phyloP scores from a whole-genome alignment of 2,888 invertebrate genomes.

The Caradrina kadenii region DNA sequence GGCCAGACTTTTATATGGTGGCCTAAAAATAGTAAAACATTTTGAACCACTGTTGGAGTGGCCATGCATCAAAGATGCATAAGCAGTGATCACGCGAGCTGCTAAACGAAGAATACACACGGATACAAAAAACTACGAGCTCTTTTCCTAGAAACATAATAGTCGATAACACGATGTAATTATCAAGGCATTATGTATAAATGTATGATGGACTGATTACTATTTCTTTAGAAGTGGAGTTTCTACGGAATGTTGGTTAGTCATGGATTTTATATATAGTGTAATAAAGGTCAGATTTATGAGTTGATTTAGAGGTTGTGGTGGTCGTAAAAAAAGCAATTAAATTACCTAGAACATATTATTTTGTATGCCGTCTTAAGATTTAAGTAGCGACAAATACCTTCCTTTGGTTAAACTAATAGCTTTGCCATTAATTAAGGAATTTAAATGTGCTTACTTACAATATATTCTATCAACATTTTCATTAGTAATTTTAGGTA shows the following conservation, averaged over 20 bases:
- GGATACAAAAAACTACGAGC: constrained; percentile 39
- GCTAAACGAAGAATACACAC: constrained; percentile 55
- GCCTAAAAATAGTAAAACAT: constrained; percentile 87
- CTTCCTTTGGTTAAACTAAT: constrained; percentile 1
- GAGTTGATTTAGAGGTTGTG: constrained; percentile 21
- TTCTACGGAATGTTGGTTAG: constrained; percentile 43
- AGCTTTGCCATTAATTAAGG: not conserved
- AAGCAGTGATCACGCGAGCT: constrained; percentile 75
- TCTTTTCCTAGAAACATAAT: constrained; percentile 55
- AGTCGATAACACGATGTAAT: constrained; percentile 59
- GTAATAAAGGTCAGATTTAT: constrained; percentile 42
- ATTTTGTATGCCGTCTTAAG: constrained; percentile 14
- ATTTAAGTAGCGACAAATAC: constrained; percentile 15
- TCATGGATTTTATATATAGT: constrained; percentile 28
- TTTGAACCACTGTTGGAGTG: constrained; percentile 67
- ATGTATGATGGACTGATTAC: constrained; percentile 48
- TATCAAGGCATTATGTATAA: constrained; percentile 49
- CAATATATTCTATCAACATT: not conserved
- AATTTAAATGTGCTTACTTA: not conserved
- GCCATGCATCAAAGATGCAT: constrained; percentile 82
- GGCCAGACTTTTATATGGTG: constrained; percentile 70
- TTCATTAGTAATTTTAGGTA: not conserved
- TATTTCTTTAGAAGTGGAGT: constrained; percentile 48
- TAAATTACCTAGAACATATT: constrained; percentile 24
- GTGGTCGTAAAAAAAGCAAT: constrained; percentile 35